A percentile compares a stretch with the other conserved stretches of the same genome.
Conservation (phyloP, 2,888 invertebrate species). For the Hypomecis atomaria region DNA sequence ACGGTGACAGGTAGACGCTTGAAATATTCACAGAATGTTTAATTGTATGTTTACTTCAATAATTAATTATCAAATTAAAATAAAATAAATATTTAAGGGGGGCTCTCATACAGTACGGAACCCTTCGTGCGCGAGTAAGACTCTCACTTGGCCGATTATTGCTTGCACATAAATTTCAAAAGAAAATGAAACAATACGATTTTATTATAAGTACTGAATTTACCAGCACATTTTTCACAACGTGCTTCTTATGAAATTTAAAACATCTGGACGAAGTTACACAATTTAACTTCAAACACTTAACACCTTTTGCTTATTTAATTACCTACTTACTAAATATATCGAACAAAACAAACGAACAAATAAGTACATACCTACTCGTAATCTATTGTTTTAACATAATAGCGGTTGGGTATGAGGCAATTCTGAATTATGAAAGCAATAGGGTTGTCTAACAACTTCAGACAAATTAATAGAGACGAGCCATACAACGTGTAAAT, state of each 20-base stretch:
- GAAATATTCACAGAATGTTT: too few relatives aligned
- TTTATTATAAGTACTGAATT: not conserved
- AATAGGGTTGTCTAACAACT: constrained; percentile 1
- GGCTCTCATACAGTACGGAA: too few relatives aligned
- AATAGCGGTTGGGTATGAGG: constrained; percentile 10
- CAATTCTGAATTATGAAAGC: constrained; percentile 13
- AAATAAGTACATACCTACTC: not conserved
- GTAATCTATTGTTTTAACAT: constrained; percentile 9
- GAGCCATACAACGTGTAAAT: too few relatives aligned
- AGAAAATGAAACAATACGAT: too few relatives aligned
- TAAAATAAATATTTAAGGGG: too few relatives aligned
- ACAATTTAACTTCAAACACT: not conserved
- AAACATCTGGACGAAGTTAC: not conserved
- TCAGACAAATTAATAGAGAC: not conserved
- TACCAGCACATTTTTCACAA: not conserved
- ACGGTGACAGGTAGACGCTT: too few relatives aligned
- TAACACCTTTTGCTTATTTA: not conserved
- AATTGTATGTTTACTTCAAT: too few relatives aligned
- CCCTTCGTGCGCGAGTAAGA: too few relatives aligned
- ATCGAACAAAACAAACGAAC: not conserved
- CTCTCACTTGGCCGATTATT: too few relatives aligned
- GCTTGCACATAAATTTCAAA: too few relatives aligned
- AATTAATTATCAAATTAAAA: too few relatives aligned
- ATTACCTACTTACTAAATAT: not conserved
- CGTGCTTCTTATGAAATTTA: not conserved